A percentile compares a stretch with the other conserved stretches of the same genome.
phyloP scores from a whole-genome alignment of 2,888 invertebrate genomes.

The Mesochorus sp. region DNA sequence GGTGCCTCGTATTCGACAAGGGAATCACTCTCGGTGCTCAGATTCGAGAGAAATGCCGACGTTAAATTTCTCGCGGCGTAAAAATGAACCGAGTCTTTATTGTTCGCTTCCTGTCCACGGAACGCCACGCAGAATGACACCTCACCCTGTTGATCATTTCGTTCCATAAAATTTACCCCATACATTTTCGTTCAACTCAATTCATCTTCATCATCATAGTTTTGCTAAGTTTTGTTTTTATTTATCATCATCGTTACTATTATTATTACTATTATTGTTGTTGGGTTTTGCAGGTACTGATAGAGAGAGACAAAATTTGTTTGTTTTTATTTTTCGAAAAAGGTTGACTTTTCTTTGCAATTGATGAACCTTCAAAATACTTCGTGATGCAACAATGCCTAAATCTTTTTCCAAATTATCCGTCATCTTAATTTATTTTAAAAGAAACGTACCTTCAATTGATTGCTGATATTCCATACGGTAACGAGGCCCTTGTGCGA shows the following conservation, averaged over 20 bases:
- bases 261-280: too few species aligned
- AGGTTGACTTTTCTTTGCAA: not conserved
- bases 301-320: not conserved
- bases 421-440: too few species aligned
- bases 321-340: not conserved
- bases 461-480: constrained; percentile 92
- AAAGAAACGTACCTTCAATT: constrained; percentile 84
- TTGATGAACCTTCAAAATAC: too few species aligned
- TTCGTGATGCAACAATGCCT: too few species aligned
- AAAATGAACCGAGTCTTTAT: constrained; percentile 77
- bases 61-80: constrained; percentile 74
- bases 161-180: not conserved
- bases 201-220: not conserved
- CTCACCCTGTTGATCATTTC: constrained; percentile 81
- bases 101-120: constrained; percentile 77
- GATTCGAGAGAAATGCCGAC: constrained; percentile 73
- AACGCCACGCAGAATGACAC: constrained; percentile 82
- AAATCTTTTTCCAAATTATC: too few species aligned
- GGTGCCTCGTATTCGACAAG: constrained; percentile 73
- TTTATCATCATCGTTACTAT: too few species aligned
- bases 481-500: constrained; percentile 85
- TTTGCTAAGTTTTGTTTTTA: not conserved
- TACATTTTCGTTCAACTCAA: too few species aligned
- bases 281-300: too few species aligned
- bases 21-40: constrained; percentile 72